Percentiles rank a stretch among this genome's conserved stretches.
phyloP scores from a whole-genome alignment of 2,113 vertebrate genomes.

The Hippocampus abdominalis region DNA sequence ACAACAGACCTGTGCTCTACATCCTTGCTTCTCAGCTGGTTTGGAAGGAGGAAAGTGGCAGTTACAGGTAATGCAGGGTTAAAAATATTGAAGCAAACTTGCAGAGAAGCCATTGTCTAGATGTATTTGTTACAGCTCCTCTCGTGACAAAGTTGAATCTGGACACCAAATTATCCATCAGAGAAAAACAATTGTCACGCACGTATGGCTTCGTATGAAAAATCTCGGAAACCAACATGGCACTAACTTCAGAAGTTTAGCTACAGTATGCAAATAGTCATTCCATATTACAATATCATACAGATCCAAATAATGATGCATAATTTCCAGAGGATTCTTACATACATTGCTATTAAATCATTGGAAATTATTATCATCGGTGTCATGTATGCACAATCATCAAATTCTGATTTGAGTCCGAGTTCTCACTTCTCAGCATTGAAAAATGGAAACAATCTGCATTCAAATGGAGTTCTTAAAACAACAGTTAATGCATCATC shows the following conservation, averaged over 20 bases:
- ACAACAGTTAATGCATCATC: background rate
- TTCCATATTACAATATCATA: background rate
- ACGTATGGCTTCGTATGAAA: constrained; percentile 28
- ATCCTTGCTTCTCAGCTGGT: constrained; percentile 11
- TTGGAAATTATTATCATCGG: constrained; percentile 15
- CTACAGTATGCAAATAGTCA: constrained; percentile 19
- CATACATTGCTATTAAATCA: constrained; percentile 1
- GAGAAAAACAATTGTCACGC: background rate
- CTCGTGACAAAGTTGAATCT: background rate
- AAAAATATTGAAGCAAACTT: constrained; percentile 24
- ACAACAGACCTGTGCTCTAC: constrained; percentile 15
- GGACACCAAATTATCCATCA: background rate
- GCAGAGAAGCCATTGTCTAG: constrained; percentile 5
- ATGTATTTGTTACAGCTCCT: background rate
- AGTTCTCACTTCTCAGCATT: background rate
- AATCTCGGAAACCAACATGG: constrained; percentile 38
- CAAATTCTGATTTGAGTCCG: background rate
- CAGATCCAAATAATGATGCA: too few relatives aligned
- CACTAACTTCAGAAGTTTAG: constrained; percentile 42
- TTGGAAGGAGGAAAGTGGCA: constrained; percentile 26
- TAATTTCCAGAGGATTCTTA: constrained; percentile 17
- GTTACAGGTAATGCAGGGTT: constrained; percentile 10
- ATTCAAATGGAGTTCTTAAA: background rate
- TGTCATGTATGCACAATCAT: constrained; percentile 10
- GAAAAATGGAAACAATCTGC: background rate